These are phyloP conservation scores for Druon quercuslanigerum DNA, from an alignment of 1,140 invertebrate species.

Conservation along the genomic window DNA sequence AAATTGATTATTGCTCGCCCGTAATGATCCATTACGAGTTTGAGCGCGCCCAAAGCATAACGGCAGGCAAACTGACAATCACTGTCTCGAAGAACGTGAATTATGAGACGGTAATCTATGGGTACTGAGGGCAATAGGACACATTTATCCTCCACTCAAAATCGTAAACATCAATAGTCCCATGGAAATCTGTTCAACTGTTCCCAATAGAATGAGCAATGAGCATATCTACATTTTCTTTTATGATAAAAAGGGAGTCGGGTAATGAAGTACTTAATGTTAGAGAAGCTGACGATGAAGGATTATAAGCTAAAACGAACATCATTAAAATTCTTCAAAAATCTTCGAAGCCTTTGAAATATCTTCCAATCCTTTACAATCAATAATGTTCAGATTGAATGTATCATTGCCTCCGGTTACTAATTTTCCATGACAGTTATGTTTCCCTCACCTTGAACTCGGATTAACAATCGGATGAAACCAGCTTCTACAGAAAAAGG, in stretches of 20 bases:
- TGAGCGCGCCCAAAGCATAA: constrained; percentile 61
- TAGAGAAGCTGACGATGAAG: constrained; percentile 17
- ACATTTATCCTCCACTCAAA: constrained; percentile 50
- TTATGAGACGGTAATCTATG: constrained; percentile 71
- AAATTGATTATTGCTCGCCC: constrained; percentile 69
- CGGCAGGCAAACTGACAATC: constrained; percentile 70
- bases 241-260: constrained; percentile 32
- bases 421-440: too few species aligned
- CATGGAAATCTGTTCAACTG: constrained; percentile 55
- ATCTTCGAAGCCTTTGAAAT: too few species aligned
- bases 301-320: constrained; percentile 10
- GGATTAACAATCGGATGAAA: too few species aligned
- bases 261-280: constrained; percentile 37
- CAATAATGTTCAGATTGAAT: too few species aligned
- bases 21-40: constrained; percentile 68
- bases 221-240: constrained; percentile 2
- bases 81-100: constrained; percentile 66
- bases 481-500: too few species aligned
- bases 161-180: constrained; percentile 35
- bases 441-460: too few species aligned
- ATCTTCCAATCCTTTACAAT: too few species aligned
- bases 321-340: too few species aligned
- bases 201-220: constrained; percentile 38
- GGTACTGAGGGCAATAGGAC: constrained; percentile 63
- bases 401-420: too few species aligned